Conservation (phyloP, 1,140 invertebrate genomes). For the Chironomus tepperi region DNA sequence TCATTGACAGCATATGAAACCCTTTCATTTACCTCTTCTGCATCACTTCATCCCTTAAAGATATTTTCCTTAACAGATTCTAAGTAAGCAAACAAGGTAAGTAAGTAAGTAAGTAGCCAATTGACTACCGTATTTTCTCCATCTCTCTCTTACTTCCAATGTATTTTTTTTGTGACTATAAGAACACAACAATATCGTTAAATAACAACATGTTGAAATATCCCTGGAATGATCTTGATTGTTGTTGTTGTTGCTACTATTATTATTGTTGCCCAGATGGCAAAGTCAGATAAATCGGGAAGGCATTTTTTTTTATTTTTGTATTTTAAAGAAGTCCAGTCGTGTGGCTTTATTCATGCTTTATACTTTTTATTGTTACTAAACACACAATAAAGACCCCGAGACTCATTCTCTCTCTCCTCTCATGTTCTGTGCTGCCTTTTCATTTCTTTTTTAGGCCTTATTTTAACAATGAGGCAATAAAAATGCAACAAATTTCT, state of each 20-base stretch:
- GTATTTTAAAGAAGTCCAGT: slow-evolving; percentile 16
- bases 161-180: not conserved
- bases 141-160: not conserved
- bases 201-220: slow-evolving; percentile 12
- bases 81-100: not conserved
- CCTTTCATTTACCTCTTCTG: too few species aligned
- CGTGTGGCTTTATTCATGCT: slow-evolving; percentile 22
- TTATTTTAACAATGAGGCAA: slow-evolving; percentile 11
- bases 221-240: not conserved
- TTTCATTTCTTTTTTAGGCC: not conserved
- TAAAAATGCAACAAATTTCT: slow-evolving; percentile 24
- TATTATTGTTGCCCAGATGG: slow-evolving; percentile 16
- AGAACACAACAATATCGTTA: not conserved
- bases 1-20: too few species aligned
- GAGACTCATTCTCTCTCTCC: not conserved
- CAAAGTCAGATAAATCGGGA: slow-evolving; percentile 16
- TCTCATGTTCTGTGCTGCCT: not conserved
- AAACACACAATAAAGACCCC: slow-evolving; percentile 19
- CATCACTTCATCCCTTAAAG: too few species aligned
- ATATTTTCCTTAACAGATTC: too few species aligned
- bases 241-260: slow-evolving; percentile 11
- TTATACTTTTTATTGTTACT: not conserved
- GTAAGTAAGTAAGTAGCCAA: not conserved
- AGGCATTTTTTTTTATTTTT: not conserved
- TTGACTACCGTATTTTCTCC: not conserved